Evolutionary conservation across 2,888 invertebrate genomes (phyloP), one percentile per base, ranked within the genome.

Genomic region (Platycheirus albimanus): DNA sequence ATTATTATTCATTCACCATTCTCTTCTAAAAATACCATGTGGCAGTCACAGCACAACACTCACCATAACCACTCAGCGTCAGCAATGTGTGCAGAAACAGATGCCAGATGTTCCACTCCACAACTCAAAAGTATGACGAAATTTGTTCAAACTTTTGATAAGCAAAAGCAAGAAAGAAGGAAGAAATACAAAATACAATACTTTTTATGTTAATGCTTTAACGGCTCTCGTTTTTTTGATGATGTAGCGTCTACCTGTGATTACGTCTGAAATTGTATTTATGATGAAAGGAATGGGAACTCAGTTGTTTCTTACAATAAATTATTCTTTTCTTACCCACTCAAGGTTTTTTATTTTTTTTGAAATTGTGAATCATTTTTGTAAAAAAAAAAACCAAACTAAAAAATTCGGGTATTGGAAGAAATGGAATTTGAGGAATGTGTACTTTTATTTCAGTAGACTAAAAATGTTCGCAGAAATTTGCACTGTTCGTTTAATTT

Each of bases 21-120:
- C 70, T 77, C 64, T 71, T 76, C 51, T 70, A 20, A 19, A 58
- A 77, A 30, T 24, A 69, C 51, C 76, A 76, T 66, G 76, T 76
- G 69, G 64, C 70, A 58, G n/a, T 5, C 19, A 58, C 58, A 49
- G 51, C 47, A 30, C 13, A 4, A 17, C n/a, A 52, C 1, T 75
- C n/a, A n/a, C n/a, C n/a, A n/a, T n/a, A n/a, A n/a, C n/a, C n/a
- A n/a, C n/a, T n/a, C n/a, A n/a, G n/a, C n/a, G n/a, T n/a, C n/a
- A n/a, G n/a, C n/a, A n/a, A n/a, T n/a, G n/a, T n/a, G n/a, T n/a
- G n/a, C n/a, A n/a, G n/a, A n/a, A n/a, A n/a, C n/a, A n/a, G n/a
- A n/a, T n/a, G n/a, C 67, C 69, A 63, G 69, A 75, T 80, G 69
- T 56, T 74, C 17, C 30, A 7, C 38, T 3, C 56, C 38, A 13